phyloP scores from a whole-genome alignment of 2,797 vertebrate species.

The Sebastes kiyomatsui region DNA sequence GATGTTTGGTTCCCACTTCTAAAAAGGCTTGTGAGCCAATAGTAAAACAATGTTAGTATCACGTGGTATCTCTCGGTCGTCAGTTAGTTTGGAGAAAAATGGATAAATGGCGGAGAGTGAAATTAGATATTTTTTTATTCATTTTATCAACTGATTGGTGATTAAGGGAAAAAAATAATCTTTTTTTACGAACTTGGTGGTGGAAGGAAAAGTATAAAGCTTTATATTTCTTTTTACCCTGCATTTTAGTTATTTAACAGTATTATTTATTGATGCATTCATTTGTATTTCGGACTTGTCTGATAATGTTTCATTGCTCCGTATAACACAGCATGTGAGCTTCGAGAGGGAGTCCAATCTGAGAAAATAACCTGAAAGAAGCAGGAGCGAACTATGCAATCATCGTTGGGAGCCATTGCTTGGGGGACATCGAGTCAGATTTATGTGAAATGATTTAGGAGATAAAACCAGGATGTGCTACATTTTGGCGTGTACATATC shows the following conservation, averaged over 20 bases:
- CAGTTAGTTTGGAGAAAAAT: too few species aligned
- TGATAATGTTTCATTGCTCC: neutral
- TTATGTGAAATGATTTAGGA: conserved; percentile 77
- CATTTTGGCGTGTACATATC: conserved; percentile 72
- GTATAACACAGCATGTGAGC: neutral
- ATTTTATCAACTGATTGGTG: neutral
- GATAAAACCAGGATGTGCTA: conserved; percentile 75
- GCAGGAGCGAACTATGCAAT: conserved; percentile 45
- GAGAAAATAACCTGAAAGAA: conserved; percentile 49
- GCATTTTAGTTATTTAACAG: neutral
- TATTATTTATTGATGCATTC: neutral
- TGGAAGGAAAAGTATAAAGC: neutral
- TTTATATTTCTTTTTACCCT: neutral
- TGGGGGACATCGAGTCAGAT: conserved; percentile 66
- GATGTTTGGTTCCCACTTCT: too few species aligned
- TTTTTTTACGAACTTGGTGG: neutral
- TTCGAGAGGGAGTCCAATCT: conserved; percentile 23
- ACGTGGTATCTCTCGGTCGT: too few species aligned
- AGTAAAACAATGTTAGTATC: too few species aligned
- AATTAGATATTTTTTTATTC: neutral
- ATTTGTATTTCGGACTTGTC: neutral
- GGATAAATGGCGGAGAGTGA: neutral
- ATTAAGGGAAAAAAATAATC: too few species aligned
- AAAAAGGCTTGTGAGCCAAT: too few species aligned
- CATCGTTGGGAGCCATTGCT: conserved; percentile 44